Evolutionary conservation across 2,797 vertebrate species (phyloP).

Genomic region (Chloroceryle inda): DNA sequence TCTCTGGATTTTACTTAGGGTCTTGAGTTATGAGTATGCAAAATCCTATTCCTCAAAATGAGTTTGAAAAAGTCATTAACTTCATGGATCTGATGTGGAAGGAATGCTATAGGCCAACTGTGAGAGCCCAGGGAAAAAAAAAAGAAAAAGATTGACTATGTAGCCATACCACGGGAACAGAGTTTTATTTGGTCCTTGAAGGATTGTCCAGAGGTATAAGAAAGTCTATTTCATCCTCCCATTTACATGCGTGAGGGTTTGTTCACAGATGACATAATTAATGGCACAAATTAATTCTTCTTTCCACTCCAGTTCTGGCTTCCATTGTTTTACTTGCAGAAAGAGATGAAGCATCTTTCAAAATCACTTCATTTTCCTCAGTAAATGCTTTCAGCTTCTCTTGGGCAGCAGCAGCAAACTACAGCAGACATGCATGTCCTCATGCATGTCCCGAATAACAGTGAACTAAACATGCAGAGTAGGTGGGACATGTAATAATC

Average conservation of each 20-base stretch:
- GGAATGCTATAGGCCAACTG: background rate
- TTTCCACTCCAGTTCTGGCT: background rate
- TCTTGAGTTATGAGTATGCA: background rate
- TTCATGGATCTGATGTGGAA: background rate
- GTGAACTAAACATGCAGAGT: background rate
- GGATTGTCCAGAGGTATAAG: background rate
- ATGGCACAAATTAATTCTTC: background rate
- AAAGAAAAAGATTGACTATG: too few species aligned
- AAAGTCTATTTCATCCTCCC: background rate
- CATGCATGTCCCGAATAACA: background rate
- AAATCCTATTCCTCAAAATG: background rate
- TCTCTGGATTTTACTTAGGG: background rate
- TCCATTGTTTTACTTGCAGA: background rate
- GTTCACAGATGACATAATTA: background rate
- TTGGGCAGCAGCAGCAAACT: background rate
- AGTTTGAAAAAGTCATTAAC: background rate
- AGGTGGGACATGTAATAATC: background rate
- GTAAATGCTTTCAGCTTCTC: background rate
- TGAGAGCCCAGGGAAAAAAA: background rate
- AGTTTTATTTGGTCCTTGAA: background rate
- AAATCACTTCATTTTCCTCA: background rate
- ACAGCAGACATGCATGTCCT: background rate
- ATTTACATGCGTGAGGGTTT: background rate
- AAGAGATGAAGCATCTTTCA: background rate
- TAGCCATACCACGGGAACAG: background rate